Base-by-base conservation (phyloP, 2,888 invertebrate species). In the Apoda limacodes region DNA sequence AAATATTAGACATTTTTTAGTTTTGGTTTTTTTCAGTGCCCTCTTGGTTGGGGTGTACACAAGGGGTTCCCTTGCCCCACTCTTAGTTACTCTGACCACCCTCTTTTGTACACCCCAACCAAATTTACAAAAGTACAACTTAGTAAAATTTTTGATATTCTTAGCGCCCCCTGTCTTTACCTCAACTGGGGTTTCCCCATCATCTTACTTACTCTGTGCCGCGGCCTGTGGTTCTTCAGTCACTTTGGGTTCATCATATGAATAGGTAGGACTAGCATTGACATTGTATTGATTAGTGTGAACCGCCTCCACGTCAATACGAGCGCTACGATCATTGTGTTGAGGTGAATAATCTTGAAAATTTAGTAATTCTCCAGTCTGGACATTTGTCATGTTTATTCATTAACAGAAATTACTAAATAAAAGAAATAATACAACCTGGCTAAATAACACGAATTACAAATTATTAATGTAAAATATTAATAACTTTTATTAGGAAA, bases 291-390 rank as follows among this genome's bases (percentile, higher is more conserved):
- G 72, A 59, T 76, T 78, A 21, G 78, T 69, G 40, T 60, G 88
- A 57, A 81, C 80, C 27, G 87, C 83, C 46, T 85, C 87, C 31
- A 87, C 83, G 54, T 87, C 86, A 40, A 88, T 83, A 51, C 88
- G 80, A 21, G 87, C 87, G 46, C 83, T 86, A n/a, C 82, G 72
- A 31, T 72, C 78, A 37, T 82, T 81, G 35, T 72, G 76, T 38
- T 72, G 72, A 6, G 85, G 83, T 13, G 88, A 85, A 62, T 85
- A 90, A 54, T 90, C 89, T 64, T 89, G 88, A 50, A 90, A 90
- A 39, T 88, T 86, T 37, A 90, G 60, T 40, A 88, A 66, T 54
- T 88, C 87, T 25, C 85, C 86, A 21, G 85, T 85, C 37, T 71
- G 64, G 14, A 76, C 67, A 46, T 71, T 69, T 14, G 71, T 46